These are phyloP conservation scores for Sipha flava DNA, from an alignment of 1,140 invertebrate species.

Conservation along the genomic window DNA sequence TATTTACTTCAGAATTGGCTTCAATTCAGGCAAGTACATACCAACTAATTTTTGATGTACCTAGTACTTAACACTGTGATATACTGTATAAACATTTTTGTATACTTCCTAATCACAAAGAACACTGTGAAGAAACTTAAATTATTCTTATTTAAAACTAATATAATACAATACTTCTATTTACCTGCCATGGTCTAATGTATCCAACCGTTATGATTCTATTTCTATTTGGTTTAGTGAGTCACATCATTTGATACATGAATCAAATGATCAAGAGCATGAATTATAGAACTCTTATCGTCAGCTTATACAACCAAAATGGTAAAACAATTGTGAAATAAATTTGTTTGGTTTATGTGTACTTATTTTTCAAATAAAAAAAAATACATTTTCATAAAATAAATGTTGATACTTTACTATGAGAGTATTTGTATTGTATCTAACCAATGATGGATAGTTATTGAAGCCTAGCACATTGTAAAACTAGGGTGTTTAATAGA, in stretches of 20 bases:
- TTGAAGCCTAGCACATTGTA: too few species aligned
- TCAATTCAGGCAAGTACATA: slow-evolving; percentile 87
- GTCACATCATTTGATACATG: slow-evolving; percentile 69
- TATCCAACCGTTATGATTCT: slow-evolving; percentile 58
- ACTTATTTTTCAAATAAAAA: too few species aligned
- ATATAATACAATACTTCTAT: background rate
- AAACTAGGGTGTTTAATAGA: too few species aligned
- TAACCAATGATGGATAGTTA: too few species aligned
- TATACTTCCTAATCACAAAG: slow-evolving; percentile 97
- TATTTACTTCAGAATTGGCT: slow-evolving; percentile 76
- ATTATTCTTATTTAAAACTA: background rate
- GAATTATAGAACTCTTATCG: slow-evolving; percentile 68
- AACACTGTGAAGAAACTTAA: slow-evolving; percentile 51
- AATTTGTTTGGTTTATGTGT: too few species aligned
- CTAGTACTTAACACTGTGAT: slow-evolving; percentile 89
- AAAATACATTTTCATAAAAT: too few species aligned
- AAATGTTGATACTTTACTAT: too few species aligned
- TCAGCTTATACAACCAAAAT: slow-evolving; percentile 68
- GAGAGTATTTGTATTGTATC: too few species aligned
- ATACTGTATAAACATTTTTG: slow-evolving; percentile 98
- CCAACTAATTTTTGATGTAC: slow-evolving; percentile 86
- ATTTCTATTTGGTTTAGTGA: slow-evolving; percentile 61
- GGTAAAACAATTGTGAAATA: slow-evolving; percentile 59
- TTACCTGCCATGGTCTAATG: slow-evolving; percentile 65
- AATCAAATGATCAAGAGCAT: slow-evolving; percentile 79